Percentiles rank a stretch among this genome's conserved stretches.
Evolutionary conservation across 2,113 vertebrate genomes (phyloP).

Genomic region (Eulemur macaco): DNA sequence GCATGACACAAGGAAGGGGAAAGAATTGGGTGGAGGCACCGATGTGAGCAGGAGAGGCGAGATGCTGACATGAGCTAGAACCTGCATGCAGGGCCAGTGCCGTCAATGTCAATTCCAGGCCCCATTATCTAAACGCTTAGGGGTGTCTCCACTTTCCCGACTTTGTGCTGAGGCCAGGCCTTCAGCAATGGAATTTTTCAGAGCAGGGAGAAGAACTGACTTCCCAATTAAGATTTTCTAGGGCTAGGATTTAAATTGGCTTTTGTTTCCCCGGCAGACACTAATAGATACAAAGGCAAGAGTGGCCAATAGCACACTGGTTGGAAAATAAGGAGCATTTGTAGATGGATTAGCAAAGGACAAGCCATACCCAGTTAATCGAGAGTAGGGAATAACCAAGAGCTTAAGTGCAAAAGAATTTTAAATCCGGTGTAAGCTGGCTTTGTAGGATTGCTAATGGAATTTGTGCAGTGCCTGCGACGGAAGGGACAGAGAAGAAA

Average conservation of each 20-base stretch:
- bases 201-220: neutral
- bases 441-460: slow-evolving; percentile 29
- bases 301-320: neutral
- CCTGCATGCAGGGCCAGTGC: neutral
- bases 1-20: neutral
- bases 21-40: neutral
- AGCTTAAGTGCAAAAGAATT: neutral
- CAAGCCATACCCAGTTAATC: neutral
- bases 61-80: neutral
- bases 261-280: neutral
- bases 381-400: neutral
- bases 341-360: neutral
- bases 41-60: neutral
- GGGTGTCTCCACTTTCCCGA: neutral
- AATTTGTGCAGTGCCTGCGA: neutral
- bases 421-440: neutral
- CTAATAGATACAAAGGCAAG: neutral
- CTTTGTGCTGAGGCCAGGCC: neutral
- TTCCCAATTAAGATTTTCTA: neutral
- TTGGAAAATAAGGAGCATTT: neutral
- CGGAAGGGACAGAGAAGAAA: neutral
- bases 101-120: neutral
- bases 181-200: neutral
- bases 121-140: neutral
- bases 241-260: neutral